Base-by-base conservation (phyloP, 1,140 invertebrate species). In the Monomorium pharaonis region DNA sequence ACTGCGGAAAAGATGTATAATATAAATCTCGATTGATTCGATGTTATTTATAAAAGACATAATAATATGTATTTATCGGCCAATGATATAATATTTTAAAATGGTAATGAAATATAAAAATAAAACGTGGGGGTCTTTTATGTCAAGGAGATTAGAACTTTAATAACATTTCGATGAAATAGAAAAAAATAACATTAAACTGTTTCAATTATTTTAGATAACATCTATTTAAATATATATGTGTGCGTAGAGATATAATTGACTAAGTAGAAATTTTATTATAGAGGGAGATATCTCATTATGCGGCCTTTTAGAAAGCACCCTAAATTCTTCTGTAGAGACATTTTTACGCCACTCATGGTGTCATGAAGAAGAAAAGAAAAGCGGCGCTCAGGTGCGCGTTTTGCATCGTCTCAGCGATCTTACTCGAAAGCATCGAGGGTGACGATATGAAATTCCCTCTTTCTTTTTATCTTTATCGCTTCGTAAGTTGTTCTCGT, bases 311-410 rank as follows among this genome's bases (percentile, higher is more conserved):
- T 91, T 87, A 89, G 85, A 89, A 90, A 91, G 91, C 88, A 86
- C 67, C 84, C 85, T 92, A 92, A 92, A 92, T 92, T 92, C 84
- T 86, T 63, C 27, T 44, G 44, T 62, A 77, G 63, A 85, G 67
- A 83, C 84, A 83, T 80, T 76, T 84, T 83, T 63, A 47, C 49
- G 75, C 56, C 54, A 85, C 81, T 87, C 76, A 21, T 51, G 56
- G 42, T 27, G 24, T n/a, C 18, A 58, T 49, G 65, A 63, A 60
- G 7, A 77, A 80, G 54, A 49, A 86, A 87, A 74, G 5, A 88
- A 86, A 86, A 86, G 65, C 44, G 88, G 78, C 60, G 88, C 88
- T 84, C 88, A 90, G 88, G 88, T 87, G 89, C 77, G 85, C 77
- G 85, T 86, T 84, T 60, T 84, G 88, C 85, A 80, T 63, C 89